Base-by-base conservation (phyloP, 2,888 invertebrate genomes). In the Dasypogon diadema region DNA sequence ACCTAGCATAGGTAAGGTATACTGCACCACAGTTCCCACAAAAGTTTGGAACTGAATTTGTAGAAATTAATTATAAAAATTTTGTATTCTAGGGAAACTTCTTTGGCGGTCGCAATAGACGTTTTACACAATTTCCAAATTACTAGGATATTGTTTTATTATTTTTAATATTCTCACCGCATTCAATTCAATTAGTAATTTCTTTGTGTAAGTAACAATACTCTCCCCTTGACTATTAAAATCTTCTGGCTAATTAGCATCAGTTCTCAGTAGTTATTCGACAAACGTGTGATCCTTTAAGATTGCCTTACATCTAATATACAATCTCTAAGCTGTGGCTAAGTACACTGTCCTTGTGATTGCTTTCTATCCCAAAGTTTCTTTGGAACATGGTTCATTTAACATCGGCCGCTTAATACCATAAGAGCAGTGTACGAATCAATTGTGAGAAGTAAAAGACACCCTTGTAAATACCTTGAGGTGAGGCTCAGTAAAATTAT, bases 241-340 rank as follows among this genome's bases (percentile, higher is more conserved):
- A 42, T 42, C 42, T 42, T 42, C 12, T 8, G 42, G 42, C 42
- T 42, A 12, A 8, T 42, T 42, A 42, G 75, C 74, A 75, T 75
- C 77, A 75, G 75, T 77, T 77, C 73, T 56, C 72, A 77, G 75
- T 75, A 77, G 75, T 77, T 75, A 77, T 75, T 58, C 58, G 56
- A 46, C 63, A 68, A 24, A 60, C 54, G 60, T 72, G 74, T 63
- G 68, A 74, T 26, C 14, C 70, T 48, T 58, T 30, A 12, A 12
- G 12, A 42, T 1, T n/a, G 42, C n/a, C 42, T 42, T 2, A 6
- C 1, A 2, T 42, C 42, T 42, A 2, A 8, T 1, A 42, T 3
- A 12, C 10, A 42, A 42, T n/a, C 8, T 42, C 42, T 12, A 12
- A 42, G 10, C 42, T 12, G 3, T 12, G 42, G 42, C 6, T 12